A percentile compares a stretch with the other conserved stretches of the same genome.
These are phyloP conservation scores for Poecilia velifera DNA, from an alignment of 2,797 vertebrate species.

Conservation along the genomic window DNA sequence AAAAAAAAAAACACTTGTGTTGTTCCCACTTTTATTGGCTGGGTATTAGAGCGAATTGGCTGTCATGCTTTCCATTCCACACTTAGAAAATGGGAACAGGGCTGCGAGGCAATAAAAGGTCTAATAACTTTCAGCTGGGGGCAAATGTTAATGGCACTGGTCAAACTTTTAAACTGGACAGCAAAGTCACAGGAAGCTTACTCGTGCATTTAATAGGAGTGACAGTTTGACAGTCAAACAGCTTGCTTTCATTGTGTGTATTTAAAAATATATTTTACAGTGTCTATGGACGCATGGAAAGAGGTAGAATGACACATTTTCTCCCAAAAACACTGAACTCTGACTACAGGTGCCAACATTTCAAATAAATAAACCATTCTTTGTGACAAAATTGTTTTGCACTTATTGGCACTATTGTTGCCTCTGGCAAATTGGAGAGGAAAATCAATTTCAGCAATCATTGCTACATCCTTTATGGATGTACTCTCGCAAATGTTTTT, in stretches of 20 bases:
- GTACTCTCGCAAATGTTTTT: constrained; percentile 52
- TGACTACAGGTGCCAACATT: constrained; percentile 27
- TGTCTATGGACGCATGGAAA: constrained; percentile 24
- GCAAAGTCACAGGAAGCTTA: constrained; percentile 46
- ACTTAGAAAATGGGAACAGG: constrained; percentile 36
- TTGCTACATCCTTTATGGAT: constrained; percentile 64
- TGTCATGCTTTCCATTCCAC: constrained; percentile 40
- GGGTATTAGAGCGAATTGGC: constrained; percentile 32
- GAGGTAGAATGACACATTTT: constrained; percentile 1
- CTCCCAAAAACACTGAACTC: constrained; percentile 21
- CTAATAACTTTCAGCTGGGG: constrained; percentile 50
- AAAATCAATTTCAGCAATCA: constrained; percentile 70
- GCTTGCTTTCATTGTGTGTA: constrained; percentile 45
- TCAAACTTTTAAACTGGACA: constrained; percentile 38
- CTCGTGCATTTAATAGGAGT: constrained; percentile 44
- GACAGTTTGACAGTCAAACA: constrained; percentile 45
- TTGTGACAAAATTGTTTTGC: constrained; percentile 58
- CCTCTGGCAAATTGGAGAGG: constrained; percentile 56
- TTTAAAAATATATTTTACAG: constrained; percentile 42
- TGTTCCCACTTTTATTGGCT: constrained; percentile 36
- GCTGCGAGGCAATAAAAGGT: constrained; percentile 31
- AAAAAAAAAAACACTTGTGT: constrained; percentile 33
- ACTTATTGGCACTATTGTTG: constrained; percentile 61
- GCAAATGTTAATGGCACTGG: constrained; percentile 36
- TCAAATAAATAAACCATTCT: constrained; percentile 42